Conservation (phyloP, 2,113 vertebrate genomes). For the Callithrix jacchus region DNA sequence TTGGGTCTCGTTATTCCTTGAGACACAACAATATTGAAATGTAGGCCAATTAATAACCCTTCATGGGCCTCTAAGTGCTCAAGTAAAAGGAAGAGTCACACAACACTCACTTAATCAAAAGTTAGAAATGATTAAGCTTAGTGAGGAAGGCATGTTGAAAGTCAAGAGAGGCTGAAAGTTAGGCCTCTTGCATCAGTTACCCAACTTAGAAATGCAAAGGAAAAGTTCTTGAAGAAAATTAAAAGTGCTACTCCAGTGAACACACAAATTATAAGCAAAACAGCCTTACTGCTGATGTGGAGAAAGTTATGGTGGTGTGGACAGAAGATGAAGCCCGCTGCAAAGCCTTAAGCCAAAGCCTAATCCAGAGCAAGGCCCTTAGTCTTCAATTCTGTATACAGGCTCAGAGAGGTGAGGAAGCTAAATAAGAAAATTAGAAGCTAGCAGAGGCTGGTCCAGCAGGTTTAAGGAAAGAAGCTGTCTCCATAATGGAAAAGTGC, state of each 20-base stretch:
- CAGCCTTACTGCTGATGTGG: background rate
- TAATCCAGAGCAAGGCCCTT: background rate
- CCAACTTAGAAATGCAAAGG: background rate
- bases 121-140: background rate
- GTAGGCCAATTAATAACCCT: background rate
- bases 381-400: background rate
- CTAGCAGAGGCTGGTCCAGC: background rate
- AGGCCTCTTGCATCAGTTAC: background rate
- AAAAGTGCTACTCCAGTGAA: background rate
- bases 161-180: background rate
- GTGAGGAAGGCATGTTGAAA: background rate
- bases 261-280: background rate
- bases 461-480: background rate
- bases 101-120: background rate
- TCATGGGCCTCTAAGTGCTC: background rate
- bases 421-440: background rate
- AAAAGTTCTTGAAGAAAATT: background rate
- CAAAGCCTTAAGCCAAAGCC: background rate
- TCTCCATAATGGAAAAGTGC: background rate
- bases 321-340: background rate
- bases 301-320: background rate
- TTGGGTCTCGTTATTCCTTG: background rate
- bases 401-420: background rate
- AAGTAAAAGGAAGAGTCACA: background rate
- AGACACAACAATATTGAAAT: background rate